Conservation (phyloP, 2,113 vertebrate species). For the Mesembrinibis cayennensis region DNA sequence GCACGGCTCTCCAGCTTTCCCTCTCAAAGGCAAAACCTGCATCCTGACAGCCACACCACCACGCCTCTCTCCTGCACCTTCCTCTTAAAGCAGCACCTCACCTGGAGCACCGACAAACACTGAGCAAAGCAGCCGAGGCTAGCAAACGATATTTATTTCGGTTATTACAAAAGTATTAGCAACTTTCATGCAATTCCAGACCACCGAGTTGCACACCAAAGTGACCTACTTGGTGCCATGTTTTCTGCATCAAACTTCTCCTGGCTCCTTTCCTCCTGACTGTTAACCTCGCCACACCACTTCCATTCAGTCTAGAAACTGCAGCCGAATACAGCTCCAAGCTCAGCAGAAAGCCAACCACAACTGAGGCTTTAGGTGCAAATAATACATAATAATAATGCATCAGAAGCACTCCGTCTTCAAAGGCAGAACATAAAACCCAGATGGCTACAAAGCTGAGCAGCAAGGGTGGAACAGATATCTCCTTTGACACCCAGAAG, state of each 20-base stretch:
- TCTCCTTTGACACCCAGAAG: neutral
- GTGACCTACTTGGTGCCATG: neutral
- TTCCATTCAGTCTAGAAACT: neutral
- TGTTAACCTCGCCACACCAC: neutral
- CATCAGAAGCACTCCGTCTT: neutral
- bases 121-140: neutral
- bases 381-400: neutral
- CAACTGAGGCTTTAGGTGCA: neutral
- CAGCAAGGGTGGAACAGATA: neutral
- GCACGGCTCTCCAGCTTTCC: neutral
- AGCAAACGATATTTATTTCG: neutral
- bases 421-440: neutral
- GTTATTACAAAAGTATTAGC: neutral
- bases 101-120: neutral
- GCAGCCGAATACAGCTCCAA: neutral
- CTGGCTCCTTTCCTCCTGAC: neutral
- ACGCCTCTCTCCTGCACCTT: neutral
- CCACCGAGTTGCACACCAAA: neutral
- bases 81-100: neutral
- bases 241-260: neutral
- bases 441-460: neutral
- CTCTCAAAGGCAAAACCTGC: neutral
- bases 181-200: neutral
- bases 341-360: conserved; percentile 34
- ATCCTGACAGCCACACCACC: neutral